phyloP scores from a whole-genome alignment of 2,113 vertebrate genomes.

The Ariopsis seemanni region DNA sequence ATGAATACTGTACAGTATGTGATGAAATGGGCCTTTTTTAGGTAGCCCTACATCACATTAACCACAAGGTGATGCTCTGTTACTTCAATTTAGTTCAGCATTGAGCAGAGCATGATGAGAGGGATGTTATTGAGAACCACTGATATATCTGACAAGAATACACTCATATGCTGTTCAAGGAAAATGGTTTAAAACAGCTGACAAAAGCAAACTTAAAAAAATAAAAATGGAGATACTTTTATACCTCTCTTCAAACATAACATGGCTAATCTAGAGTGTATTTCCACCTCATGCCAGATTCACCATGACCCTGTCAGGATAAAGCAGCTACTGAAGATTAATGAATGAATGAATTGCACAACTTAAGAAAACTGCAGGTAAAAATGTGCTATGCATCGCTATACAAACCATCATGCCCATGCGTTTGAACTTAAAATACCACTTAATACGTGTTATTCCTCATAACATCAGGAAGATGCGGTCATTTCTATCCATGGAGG shows the following conservation, averaged over 20 bases:
- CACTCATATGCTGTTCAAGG: neutral
- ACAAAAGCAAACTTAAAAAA: too few relatives aligned
- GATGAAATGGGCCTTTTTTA: neutral
- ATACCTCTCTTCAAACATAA: neutral
- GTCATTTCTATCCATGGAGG: too few relatives aligned
- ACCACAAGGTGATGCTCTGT: constrained; percentile 45
- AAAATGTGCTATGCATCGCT: neutral
- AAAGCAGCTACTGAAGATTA: neutral
- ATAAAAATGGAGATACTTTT: neutral
- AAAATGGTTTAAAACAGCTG: neutral
- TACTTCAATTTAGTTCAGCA: constrained; percentile 13
- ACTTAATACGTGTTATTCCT: neutral
- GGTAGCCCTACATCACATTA: neutral
- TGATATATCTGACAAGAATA: neutral
- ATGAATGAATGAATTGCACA: neutral
- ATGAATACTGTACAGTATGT: neutral
- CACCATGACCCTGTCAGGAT: neutral
- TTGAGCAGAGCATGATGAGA: neutral
- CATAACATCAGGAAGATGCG: neutral
- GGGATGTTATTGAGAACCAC: neutral
- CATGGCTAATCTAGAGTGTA: neutral
- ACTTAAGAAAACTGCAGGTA: neutral
- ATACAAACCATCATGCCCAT: neutral
- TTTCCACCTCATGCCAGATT: neutral
- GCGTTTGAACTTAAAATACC: neutral